Base-by-base conservation (phyloP, 2,113 vertebrate genomes). In the Zosterops pallidus region DNA sequence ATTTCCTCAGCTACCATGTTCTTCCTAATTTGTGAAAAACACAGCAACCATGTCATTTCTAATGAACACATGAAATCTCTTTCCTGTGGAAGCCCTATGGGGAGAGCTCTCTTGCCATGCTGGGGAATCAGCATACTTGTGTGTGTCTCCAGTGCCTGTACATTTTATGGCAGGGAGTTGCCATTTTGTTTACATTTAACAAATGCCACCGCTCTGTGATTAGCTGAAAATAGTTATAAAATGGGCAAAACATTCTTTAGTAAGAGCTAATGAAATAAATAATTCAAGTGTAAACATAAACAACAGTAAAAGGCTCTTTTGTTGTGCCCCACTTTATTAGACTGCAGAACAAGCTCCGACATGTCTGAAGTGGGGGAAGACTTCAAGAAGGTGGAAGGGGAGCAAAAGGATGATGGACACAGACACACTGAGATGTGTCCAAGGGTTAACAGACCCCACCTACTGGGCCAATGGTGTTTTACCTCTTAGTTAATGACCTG, bases 171-270 rank as follows among this genome's bases (percentile, higher is more conserved):
- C 72, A 70, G 37, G 37, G 37, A 71, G 33, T 7, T 59, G 52
- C 29, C 29, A 26, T 83, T 62, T 62, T 83, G 9, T 55, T 55
- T n/a, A 41, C 12, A 47, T 55, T 84, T 84, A 64, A 56, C 19
- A 65, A 69, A 39, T 18, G 4, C 6, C 0, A 0, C 13, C 0
- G 0, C 28, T 78, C 50, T 52, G 37, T 39, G 50, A 64, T 6
- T 83, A 37, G 50, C 72, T 78, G 53, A 60, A 53, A 37, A 39
- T 37, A 89, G 15, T 12, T 44, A 50, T 46, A 52, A 75, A 74
- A 75, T n/a, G 24, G 39, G 21, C 47, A 75, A 46, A 75, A 75
- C 5, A 39, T 46, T 68, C 46, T 46, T n/a, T 25, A 75, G 9
- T 53, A 60, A n/a, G 28, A 60, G 33, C 28, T n/a, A 60, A 68